Evolutionary conservation across 2,113 vertebrate genomes (phyloP).

Genomic region (Amblyornis subalaris): DNA sequence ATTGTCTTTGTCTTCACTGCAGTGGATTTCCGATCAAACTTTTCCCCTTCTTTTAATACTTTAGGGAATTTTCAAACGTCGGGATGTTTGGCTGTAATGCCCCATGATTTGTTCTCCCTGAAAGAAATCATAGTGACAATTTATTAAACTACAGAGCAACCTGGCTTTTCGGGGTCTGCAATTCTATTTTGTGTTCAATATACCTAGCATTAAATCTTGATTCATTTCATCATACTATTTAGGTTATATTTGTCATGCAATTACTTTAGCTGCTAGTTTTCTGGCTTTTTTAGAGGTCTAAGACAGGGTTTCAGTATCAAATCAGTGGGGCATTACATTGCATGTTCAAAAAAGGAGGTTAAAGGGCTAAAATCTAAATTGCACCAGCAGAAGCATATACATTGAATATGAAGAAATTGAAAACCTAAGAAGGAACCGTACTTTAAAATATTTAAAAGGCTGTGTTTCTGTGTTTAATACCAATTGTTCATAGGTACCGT

Average conservation of each 20-base stretch:
- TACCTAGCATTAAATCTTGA: constrained; percentile 80
- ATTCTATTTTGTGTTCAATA: constrained; percentile 80
- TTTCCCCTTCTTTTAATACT: constrained; percentile 99
- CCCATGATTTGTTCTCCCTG: constrained; percentile 99
- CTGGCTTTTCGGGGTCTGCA: constrained; percentile 96
- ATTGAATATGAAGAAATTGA: constrained; percentile 53
- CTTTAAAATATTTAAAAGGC: constrained; percentile 52
- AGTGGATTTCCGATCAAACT: constrained; percentile 99
- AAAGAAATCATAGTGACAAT: constrained; percentile 99
- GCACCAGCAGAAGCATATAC: constrained; percentile 58
- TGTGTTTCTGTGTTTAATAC: constrained; percentile 43
- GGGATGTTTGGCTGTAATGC: constrained; percentile 99
- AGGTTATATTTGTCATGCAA: constrained; percentile 92
- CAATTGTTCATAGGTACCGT: constrained; percentile 44
- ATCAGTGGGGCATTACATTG: constrained; percentile 96
- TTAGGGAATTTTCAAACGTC: constrained; percentile 99
- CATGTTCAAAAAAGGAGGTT: constrained; percentile 66
- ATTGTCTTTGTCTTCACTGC: constrained; percentile 99
- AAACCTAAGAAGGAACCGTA: constrained; percentile 50
- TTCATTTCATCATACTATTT: constrained; percentile 80
- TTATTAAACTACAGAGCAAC: constrained; percentile 99
- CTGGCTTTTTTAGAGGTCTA: constrained; percentile 72
- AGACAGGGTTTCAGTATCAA: constrained; percentile 82
- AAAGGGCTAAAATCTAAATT: constrained; percentile 58
- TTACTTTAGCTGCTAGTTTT: constrained; percentile 79